Conservation (phyloP, 2,797 vertebrate genomes). For the Smutsia gigantea region DNA sequence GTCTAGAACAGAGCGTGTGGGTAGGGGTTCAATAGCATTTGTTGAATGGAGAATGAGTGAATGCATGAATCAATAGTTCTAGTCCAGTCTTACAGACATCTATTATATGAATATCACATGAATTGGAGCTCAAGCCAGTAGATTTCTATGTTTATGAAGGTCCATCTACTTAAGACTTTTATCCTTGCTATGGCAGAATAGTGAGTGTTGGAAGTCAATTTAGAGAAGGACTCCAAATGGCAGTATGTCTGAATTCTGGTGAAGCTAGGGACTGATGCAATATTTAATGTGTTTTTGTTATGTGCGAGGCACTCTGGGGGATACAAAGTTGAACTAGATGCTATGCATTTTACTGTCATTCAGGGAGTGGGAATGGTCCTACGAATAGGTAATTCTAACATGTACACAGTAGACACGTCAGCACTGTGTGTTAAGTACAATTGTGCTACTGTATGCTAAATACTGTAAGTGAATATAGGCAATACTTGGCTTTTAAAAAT, state of each 20-base stretch:
- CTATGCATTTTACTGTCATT: background rate
- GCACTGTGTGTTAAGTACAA: background rate
- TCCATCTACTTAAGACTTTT: background rate
- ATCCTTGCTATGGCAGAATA: background rate
- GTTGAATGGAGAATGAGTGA: background rate
- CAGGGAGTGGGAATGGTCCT: background rate
- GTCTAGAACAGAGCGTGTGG: background rate
- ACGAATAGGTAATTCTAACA: background rate
- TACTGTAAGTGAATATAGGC: background rate
- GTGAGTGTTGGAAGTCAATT: background rate
- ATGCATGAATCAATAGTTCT: background rate
- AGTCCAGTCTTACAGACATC: background rate
- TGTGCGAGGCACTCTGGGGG: background rate
- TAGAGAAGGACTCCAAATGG: background rate
- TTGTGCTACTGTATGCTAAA: background rate
- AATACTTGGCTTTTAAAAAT: background rate
- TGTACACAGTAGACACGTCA: background rate
- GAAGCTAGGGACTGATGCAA: background rate
- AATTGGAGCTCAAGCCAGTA: background rate
- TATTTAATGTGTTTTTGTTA: slow-evolving; percentile 49
- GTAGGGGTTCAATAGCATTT: background rate
- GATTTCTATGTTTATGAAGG: background rate
- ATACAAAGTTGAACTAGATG: background rate
- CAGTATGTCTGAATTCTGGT: slow-evolving; percentile 23
- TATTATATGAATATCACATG: background rate